Evolutionary conservation across 2,888 invertebrate genomes (phyloP), one percentile per base, ranked within the genome.

Genomic region (Xanthorhoe designata): DNA sequence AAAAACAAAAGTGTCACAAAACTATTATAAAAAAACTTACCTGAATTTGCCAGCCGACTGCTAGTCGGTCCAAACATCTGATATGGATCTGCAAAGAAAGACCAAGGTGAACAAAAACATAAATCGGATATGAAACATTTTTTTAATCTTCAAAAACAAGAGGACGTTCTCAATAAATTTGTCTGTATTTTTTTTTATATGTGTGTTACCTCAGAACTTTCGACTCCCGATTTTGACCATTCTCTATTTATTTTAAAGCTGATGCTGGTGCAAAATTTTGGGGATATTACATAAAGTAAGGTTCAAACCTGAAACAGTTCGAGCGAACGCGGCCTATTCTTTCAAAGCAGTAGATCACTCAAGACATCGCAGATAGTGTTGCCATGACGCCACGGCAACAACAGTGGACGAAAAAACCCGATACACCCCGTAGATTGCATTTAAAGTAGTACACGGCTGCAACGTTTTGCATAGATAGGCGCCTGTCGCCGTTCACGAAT

Each of bases 21-120:
- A 24, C 24, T 47, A 15, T 4, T 15, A 17, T 2, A 7, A 17
- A 17, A 7, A 17, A 17, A 47, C 1, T 95, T 94, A 98, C 98
- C 98, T 94, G 98, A 98, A 92, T 98, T 98, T 63, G 98, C 98
- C 87, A 98, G 94, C 85, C 98, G 96, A 95, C 98, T 98, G 95
- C 98, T 98, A 72, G 98, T 98, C 70, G 98, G 98, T 70, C 98
- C 98, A 91, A 98, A 98, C 97, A 98, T 97, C 95, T 98, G 98
- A 95, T 99, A 99, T 88, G 98, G 98, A 97, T 99, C 98, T 98
- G 96, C 65, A 96, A 96, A 82, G 84, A 87, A 78, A 76, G 69
- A 63, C 57, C 51, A 52, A 55, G 42, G 35, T 50, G 24, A 50
- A 47, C n/a, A 42, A 13, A 42, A 42, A 42, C 0, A 42, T 42